Conservation (phyloP, 1,140 invertebrate species). For the Dinoponera quadriceps region DNA sequence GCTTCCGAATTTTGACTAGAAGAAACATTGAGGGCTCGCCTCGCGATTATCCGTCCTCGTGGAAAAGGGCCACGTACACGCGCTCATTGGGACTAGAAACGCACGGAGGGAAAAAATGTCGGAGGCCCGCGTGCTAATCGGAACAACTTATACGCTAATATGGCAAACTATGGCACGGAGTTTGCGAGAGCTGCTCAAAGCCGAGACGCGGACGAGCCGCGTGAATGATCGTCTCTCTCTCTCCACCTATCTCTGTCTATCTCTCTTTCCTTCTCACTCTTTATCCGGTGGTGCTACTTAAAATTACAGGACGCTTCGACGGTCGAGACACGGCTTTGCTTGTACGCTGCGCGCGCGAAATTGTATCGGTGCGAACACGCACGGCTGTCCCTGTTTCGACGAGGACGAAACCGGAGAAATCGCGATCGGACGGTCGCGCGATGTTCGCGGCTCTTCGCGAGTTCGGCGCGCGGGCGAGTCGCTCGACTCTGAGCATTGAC, state of each 20-base stretch:
- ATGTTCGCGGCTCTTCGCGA: neutral
- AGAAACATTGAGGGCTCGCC: constrained; percentile 23
- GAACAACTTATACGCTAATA: constrained; percentile 73
- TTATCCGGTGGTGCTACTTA: too few relatives aligned
- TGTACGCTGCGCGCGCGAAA: too few relatives aligned
- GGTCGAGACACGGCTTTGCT: too few relatives aligned
- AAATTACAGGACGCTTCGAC: too few relatives aligned
- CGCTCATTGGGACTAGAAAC: constrained; percentile 73
- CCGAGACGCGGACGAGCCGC: constrained; percentile 9
- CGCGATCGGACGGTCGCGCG: too few relatives aligned
- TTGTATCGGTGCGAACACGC: too few relatives aligned
- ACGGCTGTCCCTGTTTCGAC: too few relatives aligned
- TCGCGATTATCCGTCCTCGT: constrained; percentile 23
- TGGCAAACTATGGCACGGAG: constrained; percentile 81
- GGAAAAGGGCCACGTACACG: constrained; percentile 29
- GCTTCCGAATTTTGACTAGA: constrained; percentile 82
- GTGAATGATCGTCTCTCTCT: neutral
- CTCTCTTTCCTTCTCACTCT: too few relatives aligned
- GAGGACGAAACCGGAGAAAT: too few relatives aligned
- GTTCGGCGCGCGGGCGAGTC: neutral
- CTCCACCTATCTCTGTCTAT: too few relatives aligned
- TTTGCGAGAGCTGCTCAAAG: constrained; percentile 19
- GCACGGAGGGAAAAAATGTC: constrained; percentile 42
- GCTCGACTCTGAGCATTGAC: constrained; percentile 30
- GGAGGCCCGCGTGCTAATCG: neutral